These are phyloP conservation scores for Neosilurus hyrtlii DNA, from an alignment of 2,797 vertebrate species.

Conservation along the genomic window DNA sequence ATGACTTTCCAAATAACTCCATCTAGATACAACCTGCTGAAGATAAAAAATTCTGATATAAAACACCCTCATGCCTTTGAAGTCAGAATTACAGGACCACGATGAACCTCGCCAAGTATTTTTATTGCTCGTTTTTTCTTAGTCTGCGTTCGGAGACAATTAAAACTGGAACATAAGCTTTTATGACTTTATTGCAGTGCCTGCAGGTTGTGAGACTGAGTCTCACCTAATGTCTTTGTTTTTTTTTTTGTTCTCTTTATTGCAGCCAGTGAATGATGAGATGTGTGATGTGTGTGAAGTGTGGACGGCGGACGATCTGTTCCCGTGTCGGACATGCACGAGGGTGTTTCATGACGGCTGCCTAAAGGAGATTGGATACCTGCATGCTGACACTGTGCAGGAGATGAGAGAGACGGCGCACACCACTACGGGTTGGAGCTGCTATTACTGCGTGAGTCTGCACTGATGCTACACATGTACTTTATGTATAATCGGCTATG, in stretches of 20 bases:
- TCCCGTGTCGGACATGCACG: conserved; percentile 88
- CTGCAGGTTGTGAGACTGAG: conserved; percentile 1
- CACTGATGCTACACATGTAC: background rate
- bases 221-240: background rate
- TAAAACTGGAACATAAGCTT: background rate
- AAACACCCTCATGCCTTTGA: background rate
- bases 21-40: background rate
- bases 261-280: conserved; percentile 83
- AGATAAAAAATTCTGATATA: background rate
- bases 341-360: conserved; percentile 94
- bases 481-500: background rate
- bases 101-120: background rate
- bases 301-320: conserved; percentile 93
- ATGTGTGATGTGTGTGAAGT: conserved; percentile 97
- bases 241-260: conserved; percentile 9
- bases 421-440: conserved; percentile 91
- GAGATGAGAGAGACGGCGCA: conserved; percentile 87
- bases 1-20: too few relatives aligned
- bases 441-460: conserved; percentile 91
- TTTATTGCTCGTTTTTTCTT: conserved; percentile 10
- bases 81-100: background rate
- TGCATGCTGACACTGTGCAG: conserved; percentile 76
- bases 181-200: background rate
- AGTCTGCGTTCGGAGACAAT: background rate
- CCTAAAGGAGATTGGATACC: conserved; percentile 88